These are phyloP conservation scores for Tiaroga cobitis DNA, from an alignment of 2,797 vertebrate genomes.

Conservation along the genomic window DNA sequence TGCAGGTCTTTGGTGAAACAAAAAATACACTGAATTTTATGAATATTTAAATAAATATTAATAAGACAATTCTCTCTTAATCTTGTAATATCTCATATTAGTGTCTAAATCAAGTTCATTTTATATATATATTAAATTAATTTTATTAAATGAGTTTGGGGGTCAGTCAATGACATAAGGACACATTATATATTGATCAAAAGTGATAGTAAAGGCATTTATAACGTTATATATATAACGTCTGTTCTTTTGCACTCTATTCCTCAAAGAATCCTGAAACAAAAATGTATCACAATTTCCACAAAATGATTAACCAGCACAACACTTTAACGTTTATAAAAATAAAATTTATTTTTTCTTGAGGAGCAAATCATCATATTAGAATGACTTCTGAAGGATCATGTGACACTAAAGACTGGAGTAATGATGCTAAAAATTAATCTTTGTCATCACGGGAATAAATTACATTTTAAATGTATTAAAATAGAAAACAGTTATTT, in stretches of 20 bases:
- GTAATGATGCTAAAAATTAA: background rate
- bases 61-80: background rate
- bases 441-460: background rate
- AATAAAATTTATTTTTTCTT: background rate
- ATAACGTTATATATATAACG: too few relatives aligned
- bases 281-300: background rate
- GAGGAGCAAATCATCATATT: too few relatives aligned
- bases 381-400: background rate
- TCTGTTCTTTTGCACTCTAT: too few relatives aligned
- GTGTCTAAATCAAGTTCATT: background rate
- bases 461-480: background rate
- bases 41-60: background rate
- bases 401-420: background rate
- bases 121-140: background rate
- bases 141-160: too few relatives aligned
- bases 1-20: background rate
- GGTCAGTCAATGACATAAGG: background rate
- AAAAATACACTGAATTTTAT: background rate
- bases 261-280: background rate
- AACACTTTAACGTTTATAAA: background rate
- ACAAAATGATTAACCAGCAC: background rate
- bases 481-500: too few relatives aligned
- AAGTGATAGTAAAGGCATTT: background rate
- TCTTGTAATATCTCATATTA: background rate
- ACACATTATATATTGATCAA: background rate